A percentile compares a stretch with the other conserved stretches of the same genome.
Conservation (phyloP, 1,140 invertebrate genomes). For the Drosophila orena region DNA sequence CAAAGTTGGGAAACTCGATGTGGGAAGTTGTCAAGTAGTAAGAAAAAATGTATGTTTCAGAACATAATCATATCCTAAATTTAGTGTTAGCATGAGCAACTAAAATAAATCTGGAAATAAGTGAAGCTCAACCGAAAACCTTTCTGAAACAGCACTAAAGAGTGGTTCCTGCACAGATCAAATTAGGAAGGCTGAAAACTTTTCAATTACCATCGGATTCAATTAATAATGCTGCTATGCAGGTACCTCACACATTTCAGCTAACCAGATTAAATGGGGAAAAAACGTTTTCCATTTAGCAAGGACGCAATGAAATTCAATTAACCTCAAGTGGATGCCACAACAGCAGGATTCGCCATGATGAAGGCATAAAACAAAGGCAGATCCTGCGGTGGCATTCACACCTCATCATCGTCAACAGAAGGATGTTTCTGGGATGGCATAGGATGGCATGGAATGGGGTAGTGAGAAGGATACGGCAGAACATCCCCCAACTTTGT, state of each 20-base stretch:
- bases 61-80: too few species aligned
- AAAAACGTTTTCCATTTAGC: slow-evolving; percentile 70
- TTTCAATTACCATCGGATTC: slow-evolving; percentile 76
- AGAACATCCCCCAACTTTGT: slow-evolving; percentile 39
- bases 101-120: too few species aligned
- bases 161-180: slow-evolving; percentile 1
- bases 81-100: too few species aligned
- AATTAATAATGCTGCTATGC: slow-evolving; percentile 62
- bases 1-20: slow-evolving; percentile 54
- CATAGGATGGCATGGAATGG: not conserved
- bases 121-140: not conserved
- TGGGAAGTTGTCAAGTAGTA: slow-evolving; percentile 8
- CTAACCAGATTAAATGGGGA: slow-evolving; percentile 72
- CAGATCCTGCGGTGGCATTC: slow-evolving; percentile 68
- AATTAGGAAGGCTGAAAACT: slow-evolving; percentile 52
- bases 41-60: too few species aligned
- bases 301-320: slow-evolving; percentile 72
- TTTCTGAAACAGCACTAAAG: too few species aligned
- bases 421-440: slow-evolving; percentile 1
- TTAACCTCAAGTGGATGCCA: slow-evolving; percentile 77
- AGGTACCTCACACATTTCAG: slow-evolving; percentile 45
- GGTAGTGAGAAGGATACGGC: not conserved
- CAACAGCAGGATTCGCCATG: slow-evolving; percentile 43
- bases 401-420: slow-evolving; percentile 75
- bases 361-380: slow-evolving; percentile 73